Evolutionary conservation across 1,140 invertebrate species (phyloP).

Genomic region (Ylistrum balloti): DNA sequence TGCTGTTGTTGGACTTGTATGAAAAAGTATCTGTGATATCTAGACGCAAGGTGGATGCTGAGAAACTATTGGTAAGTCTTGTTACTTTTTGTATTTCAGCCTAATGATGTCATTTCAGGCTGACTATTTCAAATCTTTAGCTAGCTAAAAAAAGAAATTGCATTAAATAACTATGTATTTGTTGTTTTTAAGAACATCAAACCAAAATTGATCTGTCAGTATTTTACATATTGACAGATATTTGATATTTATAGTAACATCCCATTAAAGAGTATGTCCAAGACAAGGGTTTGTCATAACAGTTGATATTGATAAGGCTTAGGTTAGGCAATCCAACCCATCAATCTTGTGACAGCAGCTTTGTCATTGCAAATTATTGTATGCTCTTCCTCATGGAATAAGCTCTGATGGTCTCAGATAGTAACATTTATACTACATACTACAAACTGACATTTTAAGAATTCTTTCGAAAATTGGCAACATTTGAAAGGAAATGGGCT

Average conservation of each 20-base stretch:
- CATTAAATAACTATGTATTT: no score
- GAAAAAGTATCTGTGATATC: constrained; percentile 91
- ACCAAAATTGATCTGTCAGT: not conserved
- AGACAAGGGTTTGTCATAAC: constrained; percentile 1
- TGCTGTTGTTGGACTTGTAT: constrained; percentile 91
- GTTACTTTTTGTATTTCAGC: not conserved
- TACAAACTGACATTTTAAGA: no score
- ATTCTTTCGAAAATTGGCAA: no score
- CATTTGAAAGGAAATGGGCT: no score
- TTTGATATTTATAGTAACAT: no score
- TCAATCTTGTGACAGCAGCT: not conserved
- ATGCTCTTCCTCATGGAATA: no score
- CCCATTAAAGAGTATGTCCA: not conserved
- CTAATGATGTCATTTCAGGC: no score
- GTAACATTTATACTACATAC: no score
- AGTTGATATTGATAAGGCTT: not conserved
- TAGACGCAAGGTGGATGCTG: constrained; percentile 88
- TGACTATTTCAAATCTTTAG: not conserved
- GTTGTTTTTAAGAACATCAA: not conserved
- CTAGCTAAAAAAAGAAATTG: no score
- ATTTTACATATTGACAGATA: no score
- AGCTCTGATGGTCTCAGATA: no score
- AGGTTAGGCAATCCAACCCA: not conserved
- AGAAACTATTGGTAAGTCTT: constrained; percentile 84
- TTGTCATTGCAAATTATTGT: not conserved